A percentile compares a stretch with the other conserved stretches of the same genome.
These are phyloP conservation scores for Drosophila burlai DNA, from an alignment of 1,140 invertebrate genomes.

Conservation along the genomic window DNA sequence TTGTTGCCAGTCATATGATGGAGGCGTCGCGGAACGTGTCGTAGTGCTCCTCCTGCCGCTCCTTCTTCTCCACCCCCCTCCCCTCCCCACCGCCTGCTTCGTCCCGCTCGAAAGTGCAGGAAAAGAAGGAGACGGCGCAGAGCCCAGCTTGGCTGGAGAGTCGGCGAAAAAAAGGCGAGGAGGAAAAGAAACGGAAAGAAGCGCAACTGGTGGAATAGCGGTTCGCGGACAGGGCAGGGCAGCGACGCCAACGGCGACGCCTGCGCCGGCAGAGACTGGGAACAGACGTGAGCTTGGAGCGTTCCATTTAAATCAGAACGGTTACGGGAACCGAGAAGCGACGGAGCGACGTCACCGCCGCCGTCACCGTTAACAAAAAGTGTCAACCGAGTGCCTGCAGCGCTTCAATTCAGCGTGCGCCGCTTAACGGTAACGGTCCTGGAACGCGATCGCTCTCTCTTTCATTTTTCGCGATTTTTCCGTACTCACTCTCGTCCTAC, in stretches of 20 bases:
- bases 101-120: background rate
- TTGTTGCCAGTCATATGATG: constrained; percentile 61
- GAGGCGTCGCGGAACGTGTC: constrained; percentile 49
- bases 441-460: constrained; percentile 50
- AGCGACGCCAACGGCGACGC: constrained; percentile 27
- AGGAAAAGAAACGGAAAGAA: constrained; percentile 17
- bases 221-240: constrained; percentile 31
- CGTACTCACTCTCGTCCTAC: background rate
- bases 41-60: constrained; percentile 31
- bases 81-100: background rate
- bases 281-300: constrained; percentile 76
- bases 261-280: constrained; percentile 46
- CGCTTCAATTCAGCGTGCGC: constrained; percentile 73
- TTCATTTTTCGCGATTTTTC: constrained; percentile 6
- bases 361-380: constrained; percentile 70
- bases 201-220: constrained; percentile 19
- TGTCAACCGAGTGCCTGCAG: constrained; percentile 69
- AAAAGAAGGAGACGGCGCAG: background rate
- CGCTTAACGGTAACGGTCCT: constrained; percentile 80
- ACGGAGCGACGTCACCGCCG: constrained; percentile 46
- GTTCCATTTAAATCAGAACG: constrained; percentile 73
- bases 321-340: constrained; percentile 48
- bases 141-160: constrained; percentile 9
- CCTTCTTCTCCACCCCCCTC: background rate
- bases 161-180: background rate